A percentile compares a stretch with the other conserved stretches of the same genome.
Conservation (phyloP, 2,888 invertebrate genomes). For the Stenolophus ochropezus region DNA sequence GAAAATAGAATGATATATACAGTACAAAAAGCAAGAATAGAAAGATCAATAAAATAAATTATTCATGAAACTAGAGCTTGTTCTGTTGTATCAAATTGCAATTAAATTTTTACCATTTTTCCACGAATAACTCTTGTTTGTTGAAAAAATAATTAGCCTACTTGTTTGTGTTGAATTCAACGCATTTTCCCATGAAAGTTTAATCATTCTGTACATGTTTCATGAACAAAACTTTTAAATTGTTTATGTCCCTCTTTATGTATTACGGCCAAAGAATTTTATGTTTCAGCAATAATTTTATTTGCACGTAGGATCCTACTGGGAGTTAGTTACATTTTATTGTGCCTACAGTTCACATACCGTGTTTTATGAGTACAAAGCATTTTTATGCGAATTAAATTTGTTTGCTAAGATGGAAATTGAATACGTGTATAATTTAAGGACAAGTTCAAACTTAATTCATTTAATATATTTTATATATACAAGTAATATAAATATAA, state of each 20-base stretch:
- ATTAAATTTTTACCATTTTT: not conserved
- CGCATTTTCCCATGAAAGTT: not conserved
- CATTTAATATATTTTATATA: no score
- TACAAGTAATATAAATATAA: no score
- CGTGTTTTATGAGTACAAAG: no score
- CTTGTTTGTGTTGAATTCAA: not conserved
- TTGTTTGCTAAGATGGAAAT: no score
- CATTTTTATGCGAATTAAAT: no score
- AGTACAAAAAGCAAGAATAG: not conserved
- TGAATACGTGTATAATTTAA: no score
- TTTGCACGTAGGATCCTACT: no score
- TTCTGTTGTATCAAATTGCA: not conserved
- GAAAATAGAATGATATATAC: not conserved
- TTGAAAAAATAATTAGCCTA: not conserved
- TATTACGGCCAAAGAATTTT: no score
- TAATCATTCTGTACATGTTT: not conserved
- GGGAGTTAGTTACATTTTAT: no score
- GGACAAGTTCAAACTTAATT: no score
- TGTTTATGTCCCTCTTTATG: not conserved
- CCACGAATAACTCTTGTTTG: not conserved
- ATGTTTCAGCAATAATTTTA: no score
- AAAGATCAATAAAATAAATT: not conserved
- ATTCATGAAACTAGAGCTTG: not conserved
- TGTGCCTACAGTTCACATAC: no score
- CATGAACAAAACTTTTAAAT: not conserved